Base-by-base conservation (phyloP, 2,797 vertebrate genomes). In the Petrocephalus sullivani region DNA sequence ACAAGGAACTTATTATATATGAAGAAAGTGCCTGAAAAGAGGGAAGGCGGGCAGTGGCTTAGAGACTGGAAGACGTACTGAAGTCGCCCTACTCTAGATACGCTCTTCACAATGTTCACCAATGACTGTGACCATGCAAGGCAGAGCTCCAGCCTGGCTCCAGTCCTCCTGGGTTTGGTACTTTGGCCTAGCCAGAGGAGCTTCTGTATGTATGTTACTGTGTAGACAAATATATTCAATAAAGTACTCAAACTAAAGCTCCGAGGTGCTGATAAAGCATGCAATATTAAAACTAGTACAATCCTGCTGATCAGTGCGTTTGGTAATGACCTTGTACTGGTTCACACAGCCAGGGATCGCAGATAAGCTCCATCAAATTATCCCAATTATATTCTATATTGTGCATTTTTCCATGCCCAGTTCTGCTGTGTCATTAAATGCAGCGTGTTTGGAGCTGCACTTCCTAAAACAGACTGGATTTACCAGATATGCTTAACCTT, bases 1-100 rank as follows among this genome's bases (percentile, higher is more conserved):
- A 81, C 41, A 46, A 46, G 89, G 91, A 87, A 91, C 92, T 21
- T 54, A 49, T 81, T 81, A 81, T 81, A 81, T 81, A 49, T 49
- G 19, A 46, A 49, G 41, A 81, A 10, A 46, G 75, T 49, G 41
- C 41, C 75, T 81, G 2, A 21, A 81, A 49, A 19, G 41, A 81
- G 75, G 75, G 28, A 71, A 37, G 6, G 64, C 16, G 64, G 28
- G 37, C 37, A 49, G 37, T 41, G 71, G 37, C 33, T 78, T 46
- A 78, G 4, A 8, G 37, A 78, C 33, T n/a, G 71, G 71, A 78
- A 2, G 41, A 6, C 19, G 14, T 4, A 81, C 6, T 49, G 37
- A 81, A 81, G 41, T 8, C 75, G 1, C 33, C 33, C 37, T 41
- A 19, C 67, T 49, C 75, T n/a, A 21, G 10, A 81, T 10, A 49